Conservation (phyloP, 2,888 invertebrate species). For the Amphipyra tragopoginis region DNA sequence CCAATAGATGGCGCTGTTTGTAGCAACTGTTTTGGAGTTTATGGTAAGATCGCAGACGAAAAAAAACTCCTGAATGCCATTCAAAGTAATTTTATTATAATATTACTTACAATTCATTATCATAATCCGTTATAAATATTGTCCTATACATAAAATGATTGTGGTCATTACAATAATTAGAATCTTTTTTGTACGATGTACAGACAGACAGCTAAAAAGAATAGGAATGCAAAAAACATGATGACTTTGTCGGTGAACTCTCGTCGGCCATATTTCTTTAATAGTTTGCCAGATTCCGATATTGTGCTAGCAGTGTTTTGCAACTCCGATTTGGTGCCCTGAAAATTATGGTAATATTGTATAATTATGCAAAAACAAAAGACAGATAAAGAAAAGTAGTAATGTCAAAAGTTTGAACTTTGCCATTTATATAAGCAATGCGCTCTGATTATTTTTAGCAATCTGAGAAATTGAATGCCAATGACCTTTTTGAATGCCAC, state of each 20-base stretch:
- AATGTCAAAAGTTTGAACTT: no score
- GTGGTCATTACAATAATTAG: constrained; percentile 71
- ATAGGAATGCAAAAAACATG: constrained; percentile 95
- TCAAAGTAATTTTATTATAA: constrained; percentile 44
- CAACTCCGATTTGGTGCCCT: constrained; percentile 95
- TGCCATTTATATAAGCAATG: no score
- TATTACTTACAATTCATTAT: constrained; percentile 48
- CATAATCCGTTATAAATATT: constrained; percentile 53
- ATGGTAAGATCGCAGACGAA: not conserved
- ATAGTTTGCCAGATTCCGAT: constrained; percentile 96
- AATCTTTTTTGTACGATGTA: constrained; percentile 98
- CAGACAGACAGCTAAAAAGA: constrained; percentile 97
- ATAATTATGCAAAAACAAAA: not conserved
- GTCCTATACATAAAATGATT: constrained; percentile 50
- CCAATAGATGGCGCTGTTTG: constrained; percentile 42
- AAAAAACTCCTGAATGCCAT: constrained; percentile 4
- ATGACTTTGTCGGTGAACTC: constrained; percentile 99
- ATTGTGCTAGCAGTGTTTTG: constrained; percentile 96
- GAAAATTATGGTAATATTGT: constrained; percentile 55
- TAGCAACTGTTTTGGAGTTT: not conserved
- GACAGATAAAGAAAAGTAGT: no score
- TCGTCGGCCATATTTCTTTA: constrained; percentile 97
- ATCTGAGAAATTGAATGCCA: no score
- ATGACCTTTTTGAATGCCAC: no score
- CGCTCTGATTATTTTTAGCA: no score